Base-by-base conservation (phyloP, 2,888 invertebrate genomes). In the Brassicogethes aeneus region DNA sequence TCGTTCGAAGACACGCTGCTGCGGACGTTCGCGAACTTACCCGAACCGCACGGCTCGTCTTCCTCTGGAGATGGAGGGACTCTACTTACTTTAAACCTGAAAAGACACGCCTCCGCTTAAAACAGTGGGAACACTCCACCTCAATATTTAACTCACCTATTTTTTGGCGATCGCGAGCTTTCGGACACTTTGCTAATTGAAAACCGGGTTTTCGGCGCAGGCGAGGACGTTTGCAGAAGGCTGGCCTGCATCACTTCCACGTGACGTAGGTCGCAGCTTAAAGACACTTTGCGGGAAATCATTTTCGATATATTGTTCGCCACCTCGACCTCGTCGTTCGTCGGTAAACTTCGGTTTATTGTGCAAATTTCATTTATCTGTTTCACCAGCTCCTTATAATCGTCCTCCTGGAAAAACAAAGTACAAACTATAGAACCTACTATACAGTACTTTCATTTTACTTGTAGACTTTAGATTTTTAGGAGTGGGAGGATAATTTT, bases 321-420 rank as follows among this genome's bases (percentile, higher is more conserved):
- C 37, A 57, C 56, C 16, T 55, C 47, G 23, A 40, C 46, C 36
- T 44, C 46, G 5, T 41, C 43, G 23, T 59, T 59, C 3, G 43
- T 45, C 23, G 5, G 5, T 16, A 52, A 52, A 2, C 52, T 48
- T 48, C 59, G 62, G 46, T 66, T 66, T 14, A 65, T 57, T 8
- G 60, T 60, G 44, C 64, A 62, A 40, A 66, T 60, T 8, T 55
- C 64, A 35, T 56, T 56, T 7, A 66, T 53, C 46, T 62, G 63
- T 40, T 64, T 62, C 16, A 64, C 62, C 13, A 64, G 39, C 44
- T 64, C 61, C 3, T 49, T 46, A 44, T 64, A 66, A 10, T 58
- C 57, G 41, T 61, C 56, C 1, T 63, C 61, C 46, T 66, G 57
- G 65, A 65, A 44, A 32, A 48, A 48, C 39, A 43, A 10, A 37